A percentile compares a stretch with the other conserved stretches of the same genome.
Conservation (phyloP, 1,140 invertebrate species). For the Drosophila cardini region DNA sequence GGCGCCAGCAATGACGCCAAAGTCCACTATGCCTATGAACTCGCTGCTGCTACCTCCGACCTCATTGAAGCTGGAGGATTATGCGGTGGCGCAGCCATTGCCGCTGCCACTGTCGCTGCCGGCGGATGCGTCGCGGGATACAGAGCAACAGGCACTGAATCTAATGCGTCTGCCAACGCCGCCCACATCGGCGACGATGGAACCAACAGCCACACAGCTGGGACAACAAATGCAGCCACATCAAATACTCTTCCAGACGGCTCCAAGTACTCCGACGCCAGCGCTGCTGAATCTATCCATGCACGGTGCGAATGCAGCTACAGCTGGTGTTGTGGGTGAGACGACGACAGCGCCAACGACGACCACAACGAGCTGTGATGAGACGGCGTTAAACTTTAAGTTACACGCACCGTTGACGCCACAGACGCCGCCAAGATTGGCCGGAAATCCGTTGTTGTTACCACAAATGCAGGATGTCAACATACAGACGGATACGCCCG, state of each 20-base stretch:
- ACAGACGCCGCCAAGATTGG: conserved; percentile 61
- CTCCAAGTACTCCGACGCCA: conserved; percentile 55
- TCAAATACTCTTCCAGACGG: conserved; percentile 71
- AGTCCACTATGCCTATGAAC: conserved; percentile 47
- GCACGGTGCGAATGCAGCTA: conserved; percentile 51
- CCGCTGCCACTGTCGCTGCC: conserved; percentile 57
- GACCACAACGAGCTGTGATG: conserved; percentile 51
- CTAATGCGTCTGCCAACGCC: conserved; percentile 80
- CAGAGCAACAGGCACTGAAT: conserved; percentile 71
- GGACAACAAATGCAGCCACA: conserved; percentile 59
- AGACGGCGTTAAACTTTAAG: conserved; percentile 71
- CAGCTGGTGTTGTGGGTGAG: conserved; percentile 34
- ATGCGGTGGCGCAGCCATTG: conserved; percentile 50
- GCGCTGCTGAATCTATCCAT: conserved; percentile 75
- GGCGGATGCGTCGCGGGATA: conserved; percentile 65
- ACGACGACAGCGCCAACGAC: conserved; percentile 26
- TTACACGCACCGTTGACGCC: conserved; percentile 67
- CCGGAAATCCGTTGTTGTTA: conserved; percentile 32
- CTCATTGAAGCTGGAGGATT: conserved; percentile 75
- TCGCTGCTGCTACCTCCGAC: conserved; percentile 70
- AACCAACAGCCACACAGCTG: conserved; percentile 36
- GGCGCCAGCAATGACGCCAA: conserved; percentile 37
- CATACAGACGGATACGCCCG: conserved; percentile 90
- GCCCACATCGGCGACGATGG: conserved; percentile 79
- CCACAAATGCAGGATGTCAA: conserved; percentile 91